Evolutionary conservation across 2,113 vertebrate species (phyloP).

Genomic region (Lagopus leucura): DNA sequence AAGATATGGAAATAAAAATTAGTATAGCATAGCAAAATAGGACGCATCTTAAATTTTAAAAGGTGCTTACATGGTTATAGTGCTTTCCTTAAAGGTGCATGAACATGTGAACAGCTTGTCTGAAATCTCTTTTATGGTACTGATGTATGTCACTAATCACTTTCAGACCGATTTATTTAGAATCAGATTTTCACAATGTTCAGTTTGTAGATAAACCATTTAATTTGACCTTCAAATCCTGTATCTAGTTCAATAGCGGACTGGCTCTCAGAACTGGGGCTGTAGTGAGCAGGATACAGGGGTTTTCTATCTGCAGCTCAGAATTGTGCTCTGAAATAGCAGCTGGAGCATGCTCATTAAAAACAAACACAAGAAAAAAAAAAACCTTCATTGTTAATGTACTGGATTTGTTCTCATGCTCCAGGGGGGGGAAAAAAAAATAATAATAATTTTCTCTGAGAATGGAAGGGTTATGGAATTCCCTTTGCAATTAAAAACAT

Average conservation of each 20-base stretch:
- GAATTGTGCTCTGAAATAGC: background rate
- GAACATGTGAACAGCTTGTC: background rate
- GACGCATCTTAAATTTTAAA: background rate
- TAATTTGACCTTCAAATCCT: background rate
- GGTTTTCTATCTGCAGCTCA: background rate
- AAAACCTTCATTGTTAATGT: background rate
- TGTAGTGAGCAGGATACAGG: background rate
- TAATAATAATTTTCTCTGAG: background rate
- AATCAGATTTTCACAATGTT: background rate
- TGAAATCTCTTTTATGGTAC: background rate
- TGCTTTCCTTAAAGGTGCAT: background rate
- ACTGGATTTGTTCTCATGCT: background rate
- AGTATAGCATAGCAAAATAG: background rate
- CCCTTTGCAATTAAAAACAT: conserved; percentile 2
- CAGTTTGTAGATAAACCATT: background rate
- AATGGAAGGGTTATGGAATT: conserved; percentile 10
- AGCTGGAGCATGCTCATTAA: background rate
- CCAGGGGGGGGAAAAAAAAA: background rate
- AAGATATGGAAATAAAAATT: background rate
- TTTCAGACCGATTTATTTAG: background rate
- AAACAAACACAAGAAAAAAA: background rate
- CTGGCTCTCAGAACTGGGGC: background rate
- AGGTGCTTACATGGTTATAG: background rate
- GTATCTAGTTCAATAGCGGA: background rate
- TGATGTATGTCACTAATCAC: background rate